Evolutionary conservation across 2,797 vertebrate genomes (phyloP).

Genomic region (Arnoldichthys spilopterus): DNA sequence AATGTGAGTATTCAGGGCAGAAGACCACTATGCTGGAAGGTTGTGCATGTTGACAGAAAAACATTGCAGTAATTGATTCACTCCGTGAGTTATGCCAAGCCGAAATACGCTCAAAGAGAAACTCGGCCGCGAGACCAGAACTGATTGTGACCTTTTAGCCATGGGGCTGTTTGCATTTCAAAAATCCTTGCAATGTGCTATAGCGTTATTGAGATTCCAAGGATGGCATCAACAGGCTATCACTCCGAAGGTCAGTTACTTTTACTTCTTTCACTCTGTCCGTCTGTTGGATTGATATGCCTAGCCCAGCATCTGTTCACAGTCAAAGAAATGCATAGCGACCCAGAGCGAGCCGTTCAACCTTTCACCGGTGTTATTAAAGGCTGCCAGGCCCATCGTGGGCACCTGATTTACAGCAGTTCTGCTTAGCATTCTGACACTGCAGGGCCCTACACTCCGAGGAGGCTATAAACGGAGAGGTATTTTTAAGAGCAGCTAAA

Average conservation of each 20-base stretch:
- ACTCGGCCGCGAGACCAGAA: slow-evolving; percentile 17
- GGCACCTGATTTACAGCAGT: slow-evolving; percentile 69
- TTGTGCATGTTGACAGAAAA: slow-evolving; percentile 26
- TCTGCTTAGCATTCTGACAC: slow-evolving; percentile 65
- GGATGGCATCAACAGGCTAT: slow-evolving; percentile 57
- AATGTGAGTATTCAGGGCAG: not conserved
- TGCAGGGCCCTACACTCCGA: slow-evolving; percentile 62
- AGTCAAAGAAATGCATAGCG: slow-evolving; percentile 61
- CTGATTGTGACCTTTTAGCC: slow-evolving; percentile 51
- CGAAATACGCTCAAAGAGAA: slow-evolving; percentile 19
- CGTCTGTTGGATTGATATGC: slow-evolving; percentile 50
- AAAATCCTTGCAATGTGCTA: slow-evolving; percentile 58
- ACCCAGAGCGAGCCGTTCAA: slow-evolving; percentile 56
- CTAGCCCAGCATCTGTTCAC: slow-evolving; percentile 57
- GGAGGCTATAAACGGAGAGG: slow-evolving; percentile 69
- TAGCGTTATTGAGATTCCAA: slow-evolving; percentile 59
- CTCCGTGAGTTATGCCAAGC: slow-evolving; percentile 4
- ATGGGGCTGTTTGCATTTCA: slow-evolving; percentile 57
- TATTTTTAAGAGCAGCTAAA: slow-evolving; percentile 79
- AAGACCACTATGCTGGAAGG: not conserved
- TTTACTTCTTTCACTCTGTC: slow-evolving; percentile 17
- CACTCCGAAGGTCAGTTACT: slow-evolving; percentile 62
- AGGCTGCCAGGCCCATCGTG: slow-evolving; percentile 63
- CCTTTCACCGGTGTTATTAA: slow-evolving; percentile 69
- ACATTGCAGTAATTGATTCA: slow-evolving; percentile 32